phyloP scores from a whole-genome alignment of 2,888 invertebrate genomes.

The Cloeon dipterum region DNA sequence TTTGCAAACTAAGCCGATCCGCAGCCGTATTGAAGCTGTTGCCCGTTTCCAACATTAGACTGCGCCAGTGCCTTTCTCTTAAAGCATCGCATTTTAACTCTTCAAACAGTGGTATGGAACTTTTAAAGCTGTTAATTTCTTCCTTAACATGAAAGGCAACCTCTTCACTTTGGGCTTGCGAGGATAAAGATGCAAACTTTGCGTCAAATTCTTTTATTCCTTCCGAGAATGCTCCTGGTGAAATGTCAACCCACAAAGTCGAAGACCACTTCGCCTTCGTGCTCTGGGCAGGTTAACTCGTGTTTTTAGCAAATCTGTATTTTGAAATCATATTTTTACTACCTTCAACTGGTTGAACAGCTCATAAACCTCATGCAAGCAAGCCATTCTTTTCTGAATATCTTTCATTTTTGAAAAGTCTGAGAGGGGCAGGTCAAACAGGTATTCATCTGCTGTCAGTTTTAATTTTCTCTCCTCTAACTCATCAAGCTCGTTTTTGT shows the following conservation, averaged over 20 bases:
- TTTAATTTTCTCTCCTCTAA: neutral
- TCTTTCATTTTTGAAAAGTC: neutral
- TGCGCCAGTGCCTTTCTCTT: constrained; percentile 78
- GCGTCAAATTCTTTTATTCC: constrained; percentile 70
- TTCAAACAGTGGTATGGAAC: constrained; percentile 70
- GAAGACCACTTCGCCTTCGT: constrained; percentile 55
- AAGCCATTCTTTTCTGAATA: neutral
- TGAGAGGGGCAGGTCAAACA: neutral
- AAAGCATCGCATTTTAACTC: constrained; percentile 79
- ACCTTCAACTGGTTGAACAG: too few relatives aligned
- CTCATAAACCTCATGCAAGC: neutral
- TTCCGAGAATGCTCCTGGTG: constrained; percentile 58
- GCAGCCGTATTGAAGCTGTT: constrained; percentile 68
- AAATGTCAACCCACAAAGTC: constrained; percentile 69
- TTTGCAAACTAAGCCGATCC: constrained; percentile 71
- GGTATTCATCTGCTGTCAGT: neutral
- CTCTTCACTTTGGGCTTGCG: constrained; percentile 25
- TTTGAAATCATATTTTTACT: too few relatives aligned
- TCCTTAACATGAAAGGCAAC: constrained; percentile 47
- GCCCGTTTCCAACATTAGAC: too few relatives aligned
- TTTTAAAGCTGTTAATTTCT: constrained; percentile 75
- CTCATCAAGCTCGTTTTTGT: neutral
- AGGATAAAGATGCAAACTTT: constrained; percentile 52
- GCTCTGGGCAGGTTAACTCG: too few relatives aligned
- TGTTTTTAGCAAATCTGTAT: too few relatives aligned